phyloP scores from a whole-genome alignment of 2,797 vertebrate genomes.

The Propithecus perrieri region DNA sequence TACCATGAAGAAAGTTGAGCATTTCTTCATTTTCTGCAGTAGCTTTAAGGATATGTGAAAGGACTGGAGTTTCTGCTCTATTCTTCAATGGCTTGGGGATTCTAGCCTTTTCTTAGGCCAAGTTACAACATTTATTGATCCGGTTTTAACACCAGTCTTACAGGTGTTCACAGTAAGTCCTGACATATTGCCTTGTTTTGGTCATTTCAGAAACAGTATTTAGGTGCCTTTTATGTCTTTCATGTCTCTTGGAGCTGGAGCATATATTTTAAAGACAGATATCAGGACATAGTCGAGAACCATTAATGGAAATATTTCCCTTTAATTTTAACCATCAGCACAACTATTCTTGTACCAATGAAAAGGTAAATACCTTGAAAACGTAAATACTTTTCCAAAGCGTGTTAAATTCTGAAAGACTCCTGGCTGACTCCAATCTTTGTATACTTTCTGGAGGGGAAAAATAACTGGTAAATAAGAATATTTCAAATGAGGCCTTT shows the following conservation, averaged over 20 bases:
- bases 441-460: neutral
- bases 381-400: conserved; percentile 11
- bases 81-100: neutral
- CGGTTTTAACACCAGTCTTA: neutral
- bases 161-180: neutral
- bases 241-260: neutral
- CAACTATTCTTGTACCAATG: neutral
- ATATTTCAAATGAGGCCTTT: neutral
- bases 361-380: neutral
- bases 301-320: neutral
- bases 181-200: neutral
- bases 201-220: neutral
- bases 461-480: neutral
- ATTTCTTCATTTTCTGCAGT: neutral
- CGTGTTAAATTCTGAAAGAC: neutral
- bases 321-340: neutral
- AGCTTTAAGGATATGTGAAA: neutral
- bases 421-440: neutral
- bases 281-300: neutral
- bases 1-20: neutral
- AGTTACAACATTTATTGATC: neutral
- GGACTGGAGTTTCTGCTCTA: neutral
- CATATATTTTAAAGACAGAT: neutral
- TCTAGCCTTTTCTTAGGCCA: neutral
- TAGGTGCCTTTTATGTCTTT: neutral